phyloP scores from a whole-genome alignment of 2,797 vertebrate species.

The Rhabdomys pumilio region DNA sequence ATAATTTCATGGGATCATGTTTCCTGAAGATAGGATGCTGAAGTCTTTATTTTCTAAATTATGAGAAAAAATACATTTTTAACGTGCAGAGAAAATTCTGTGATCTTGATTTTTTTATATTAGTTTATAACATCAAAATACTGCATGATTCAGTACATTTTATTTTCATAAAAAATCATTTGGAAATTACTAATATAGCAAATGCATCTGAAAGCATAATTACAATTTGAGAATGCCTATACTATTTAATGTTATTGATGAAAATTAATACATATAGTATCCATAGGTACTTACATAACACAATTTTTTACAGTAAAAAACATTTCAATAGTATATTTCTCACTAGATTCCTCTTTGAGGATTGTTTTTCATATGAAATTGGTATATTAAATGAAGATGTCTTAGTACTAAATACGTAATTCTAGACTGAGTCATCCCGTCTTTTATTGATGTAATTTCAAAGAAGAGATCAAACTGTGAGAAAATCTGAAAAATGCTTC shows the following conservation, averaged over 20 bases:
- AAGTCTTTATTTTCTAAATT: neutral
- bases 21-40: neutral
- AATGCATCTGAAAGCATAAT: neutral
- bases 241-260: neutral
- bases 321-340: conserved; percentile 17
- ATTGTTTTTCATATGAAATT: conserved; percentile 44
- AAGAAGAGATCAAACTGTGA: conserved; percentile 53
- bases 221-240: neutral
- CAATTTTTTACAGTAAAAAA: neutral
- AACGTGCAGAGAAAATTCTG: neutral
- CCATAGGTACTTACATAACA: neutral
- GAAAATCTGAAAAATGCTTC: conserved; percentile 61
- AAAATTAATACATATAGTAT: neutral
- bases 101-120: neutral
- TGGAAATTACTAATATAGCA: neutral
- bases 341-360: neutral
- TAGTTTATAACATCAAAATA: neutral
- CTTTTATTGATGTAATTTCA: conserved; percentile 75
- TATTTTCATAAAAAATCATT: neutral
- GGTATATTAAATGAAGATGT: neutral
- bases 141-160: neutral
- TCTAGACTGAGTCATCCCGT: neutral
- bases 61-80: neutral
- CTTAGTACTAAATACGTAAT: conserved; percentile 36
- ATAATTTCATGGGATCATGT: neutral